phyloP scores from a whole-genome alignment of 2,797 vertebrate species.

The Chloroceryle inda region DNA sequence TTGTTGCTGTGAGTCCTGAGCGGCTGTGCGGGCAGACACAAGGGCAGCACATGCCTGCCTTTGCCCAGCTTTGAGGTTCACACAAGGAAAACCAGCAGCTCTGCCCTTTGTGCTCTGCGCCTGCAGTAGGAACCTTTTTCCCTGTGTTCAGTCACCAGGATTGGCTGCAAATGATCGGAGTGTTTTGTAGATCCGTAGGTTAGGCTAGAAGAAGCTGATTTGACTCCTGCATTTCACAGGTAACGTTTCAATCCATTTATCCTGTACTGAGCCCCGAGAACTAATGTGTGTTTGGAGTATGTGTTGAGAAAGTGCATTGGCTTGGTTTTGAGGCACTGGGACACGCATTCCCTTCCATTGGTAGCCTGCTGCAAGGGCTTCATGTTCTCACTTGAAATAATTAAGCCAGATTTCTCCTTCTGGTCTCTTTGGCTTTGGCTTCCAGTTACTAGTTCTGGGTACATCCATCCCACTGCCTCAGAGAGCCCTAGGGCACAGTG shows the following conservation, averaged over 20 bases:
- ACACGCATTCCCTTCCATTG: background rate
- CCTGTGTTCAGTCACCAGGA: background rate
- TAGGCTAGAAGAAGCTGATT: background rate
- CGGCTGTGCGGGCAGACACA: fast-evolving
- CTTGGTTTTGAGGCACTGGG: slow-evolving; percentile 9
- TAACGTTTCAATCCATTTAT: background rate
- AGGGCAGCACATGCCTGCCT: background rate
- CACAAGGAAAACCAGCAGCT: background rate
- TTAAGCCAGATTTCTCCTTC: background rate
- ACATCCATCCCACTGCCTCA: background rate
- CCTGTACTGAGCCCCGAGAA: background rate
- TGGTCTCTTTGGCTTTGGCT: slow-evolving; percentile 9
- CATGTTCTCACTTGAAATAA: background rate
- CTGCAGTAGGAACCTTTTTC: background rate
- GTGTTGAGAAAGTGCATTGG: background rate
- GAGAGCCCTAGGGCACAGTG: background rate
- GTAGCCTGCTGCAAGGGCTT: background rate
- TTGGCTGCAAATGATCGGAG: background rate
- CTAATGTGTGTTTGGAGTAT: background rate
- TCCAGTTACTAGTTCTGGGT: background rate
- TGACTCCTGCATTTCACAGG: background rate
- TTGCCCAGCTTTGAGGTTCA: background rate
- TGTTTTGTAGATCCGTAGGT: background rate
- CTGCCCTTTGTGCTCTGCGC: background rate
- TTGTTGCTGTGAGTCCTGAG: background rate